Evolutionary conservation across 2,113 vertebrate genomes (phyloP).

Genomic region (Lota lota): DNA sequence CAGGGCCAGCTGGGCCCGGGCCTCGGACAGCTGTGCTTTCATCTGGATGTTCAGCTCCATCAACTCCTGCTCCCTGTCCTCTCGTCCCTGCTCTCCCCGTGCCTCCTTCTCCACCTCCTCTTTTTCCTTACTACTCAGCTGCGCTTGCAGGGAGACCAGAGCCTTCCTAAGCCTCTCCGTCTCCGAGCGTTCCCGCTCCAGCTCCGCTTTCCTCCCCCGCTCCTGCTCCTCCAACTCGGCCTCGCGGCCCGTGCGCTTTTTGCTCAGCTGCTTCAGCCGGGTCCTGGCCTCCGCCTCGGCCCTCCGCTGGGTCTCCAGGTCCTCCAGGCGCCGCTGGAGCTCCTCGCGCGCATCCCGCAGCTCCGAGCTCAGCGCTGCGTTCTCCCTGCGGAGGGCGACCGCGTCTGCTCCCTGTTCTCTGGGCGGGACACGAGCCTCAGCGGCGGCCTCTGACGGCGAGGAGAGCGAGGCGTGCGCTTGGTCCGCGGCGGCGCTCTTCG

Average conservation of each 20-base stretch:
- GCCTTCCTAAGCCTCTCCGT: slow-evolving; percentile 50
- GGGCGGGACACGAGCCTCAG: neutral
- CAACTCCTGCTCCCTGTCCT: slow-evolving; percentile 57
- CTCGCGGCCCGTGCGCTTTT: slow-evolving; percentile 59
- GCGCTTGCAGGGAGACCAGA: slow-evolving; percentile 49
- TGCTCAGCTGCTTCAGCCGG: slow-evolving; percentile 72
- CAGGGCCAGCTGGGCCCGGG: slow-evolving; percentile 60
- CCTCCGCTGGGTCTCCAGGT: slow-evolving; percentile 71
- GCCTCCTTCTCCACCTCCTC: slow-evolving; percentile 27
- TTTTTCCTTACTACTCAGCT: slow-evolving; percentile 36
- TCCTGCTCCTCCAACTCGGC: slow-evolving; percentile 56
- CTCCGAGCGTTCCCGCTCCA: slow-evolving; percentile 67
- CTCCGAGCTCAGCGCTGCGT: slow-evolving; percentile 59
- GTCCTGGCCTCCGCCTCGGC: slow-evolving; percentile 70
- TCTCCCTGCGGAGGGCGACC: slow-evolving; percentile 59
- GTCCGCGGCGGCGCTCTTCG: neutral
- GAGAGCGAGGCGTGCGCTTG: neutral
- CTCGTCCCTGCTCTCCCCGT: slow-evolving; percentile 17
- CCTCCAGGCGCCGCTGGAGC: slow-evolving; percentile 68
- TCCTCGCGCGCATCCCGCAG: slow-evolving; percentile 58
- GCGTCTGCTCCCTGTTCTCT: neutral
- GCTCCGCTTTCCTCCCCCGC: slow-evolving; percentile 50
- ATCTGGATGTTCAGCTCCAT: slow-evolving; percentile 62
- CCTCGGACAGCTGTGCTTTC: slow-evolving; percentile 57
- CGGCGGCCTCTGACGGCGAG: neutral